Evolutionary conservation across 1,140 invertebrate genomes (phyloP), one percentile per base, ranked within the genome.

Genomic region (Papilio machaon): DNA sequence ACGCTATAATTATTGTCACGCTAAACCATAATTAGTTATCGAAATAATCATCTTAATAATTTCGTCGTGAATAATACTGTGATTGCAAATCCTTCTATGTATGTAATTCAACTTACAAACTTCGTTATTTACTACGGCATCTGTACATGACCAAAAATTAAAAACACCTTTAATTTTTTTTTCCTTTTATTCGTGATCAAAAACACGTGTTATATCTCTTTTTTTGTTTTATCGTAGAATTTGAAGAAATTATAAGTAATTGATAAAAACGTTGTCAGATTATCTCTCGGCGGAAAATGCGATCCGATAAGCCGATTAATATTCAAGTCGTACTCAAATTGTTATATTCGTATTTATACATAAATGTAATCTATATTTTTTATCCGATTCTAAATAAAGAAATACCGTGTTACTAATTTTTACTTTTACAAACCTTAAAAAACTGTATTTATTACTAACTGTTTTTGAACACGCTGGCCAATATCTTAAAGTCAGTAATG

Each of bases 301-400:
- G 47, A 80, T 80, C 47, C 79, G 79, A 80, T 80, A 80, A 80
- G 15, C 49, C 67, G n/a, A 67, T 67, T 60, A 47, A 30, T 17
- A 70, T 70, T 70, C 64, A 70, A 38, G 10, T 0, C 19, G 10
- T 19, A 64, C 19, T 30, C 23, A 30, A 64, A 64, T 64, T 64
- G 10, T 64, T 79, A n/a, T 17, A 46, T 35, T 64, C 8, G 30
- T 2, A 77, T 60, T 77, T 15, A 77, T 58, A 64, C 60, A 64
- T 30, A 60, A 60, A 23, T 30, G 19, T 11, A 64, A 64, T 38
- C 15, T 81, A 60, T 75, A 70, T 54, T 67, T 67, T 30, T 30
- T 11, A 64, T 13, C 10, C 8, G 3, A 52, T 13, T 13, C 10
- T 15, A 13, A 13, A 52, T 52, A 52, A 15, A 2, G 7, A 6